These are phyloP conservation scores for Stenopsyche tienmushanensis DNA, from an alignment of 1,140 invertebrate genomes.

Conservation along the genomic window DNA sequence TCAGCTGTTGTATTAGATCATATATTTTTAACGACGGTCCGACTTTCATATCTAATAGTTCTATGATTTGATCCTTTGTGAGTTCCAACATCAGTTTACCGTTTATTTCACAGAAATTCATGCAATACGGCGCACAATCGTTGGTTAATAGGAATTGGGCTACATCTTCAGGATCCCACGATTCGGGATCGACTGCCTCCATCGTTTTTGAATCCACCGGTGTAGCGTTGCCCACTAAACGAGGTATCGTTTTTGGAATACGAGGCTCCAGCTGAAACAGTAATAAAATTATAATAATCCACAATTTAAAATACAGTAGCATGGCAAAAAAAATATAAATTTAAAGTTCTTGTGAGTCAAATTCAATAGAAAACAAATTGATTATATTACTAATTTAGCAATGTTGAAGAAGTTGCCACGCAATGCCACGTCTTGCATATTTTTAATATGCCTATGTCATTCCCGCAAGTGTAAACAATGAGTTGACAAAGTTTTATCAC, in stretches of 20 bases:
- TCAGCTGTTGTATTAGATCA: conserved; percentile 85
- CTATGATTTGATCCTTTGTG: conserved; percentile 87
- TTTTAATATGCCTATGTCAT: no score
- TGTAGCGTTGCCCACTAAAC: conserved; percentile 60
- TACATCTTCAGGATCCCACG: conserved; percentile 82
- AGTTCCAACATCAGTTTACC: conserved; percentile 77
- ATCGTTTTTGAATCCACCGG: conserved; percentile 47
- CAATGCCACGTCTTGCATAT: no score
- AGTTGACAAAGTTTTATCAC: no score
- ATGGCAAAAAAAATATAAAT: no score
- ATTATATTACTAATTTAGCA: no score
- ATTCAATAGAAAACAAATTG: no score
- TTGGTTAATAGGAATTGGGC: conserved; percentile 85
- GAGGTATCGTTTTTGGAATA: conserved; percentile 66
- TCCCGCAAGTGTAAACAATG: no score
- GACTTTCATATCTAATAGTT: conserved; percentile 88
- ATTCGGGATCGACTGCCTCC: conserved; percentile 49
- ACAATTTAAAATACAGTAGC: no score
- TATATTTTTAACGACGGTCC: conserved; percentile 92
- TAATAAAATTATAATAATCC: no score
- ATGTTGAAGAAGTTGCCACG: no score
- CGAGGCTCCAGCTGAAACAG: conserved; percentile 24
- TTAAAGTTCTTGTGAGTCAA: no score
- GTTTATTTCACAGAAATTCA: conserved; percentile 81
- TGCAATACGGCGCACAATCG: conserved; percentile 86